Conservation (phyloP, 2,888 invertebrate genomes). For the Disparrhopalites patrizii region DNA sequence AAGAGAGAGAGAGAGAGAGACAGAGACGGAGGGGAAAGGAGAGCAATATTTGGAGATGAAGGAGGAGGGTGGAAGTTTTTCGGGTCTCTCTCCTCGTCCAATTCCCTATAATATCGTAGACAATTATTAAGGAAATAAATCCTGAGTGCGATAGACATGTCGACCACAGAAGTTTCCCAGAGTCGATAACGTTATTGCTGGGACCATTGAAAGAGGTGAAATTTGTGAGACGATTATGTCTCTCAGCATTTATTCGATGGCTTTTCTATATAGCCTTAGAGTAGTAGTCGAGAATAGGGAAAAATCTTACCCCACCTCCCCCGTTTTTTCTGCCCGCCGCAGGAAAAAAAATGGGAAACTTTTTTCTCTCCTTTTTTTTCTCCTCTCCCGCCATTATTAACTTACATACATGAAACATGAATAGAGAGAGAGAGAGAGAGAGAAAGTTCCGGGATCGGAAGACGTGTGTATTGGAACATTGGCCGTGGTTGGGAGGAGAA, state of each 20-base stretch:
- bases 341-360: too few relatives aligned
- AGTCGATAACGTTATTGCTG: conserved; percentile 25
- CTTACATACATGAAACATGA: neutral
- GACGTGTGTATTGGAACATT: too few relatives aligned
- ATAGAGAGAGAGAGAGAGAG: conserved; percentile 6
- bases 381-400: neutral
- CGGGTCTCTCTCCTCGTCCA: conserved; percentile 3
- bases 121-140: conserved; percentile 38
- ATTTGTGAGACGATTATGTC: conserved; percentile 36
- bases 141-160: conserved; percentile 33
- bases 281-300: too few relatives aligned
- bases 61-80: neutral
- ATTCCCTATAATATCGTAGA: conserved; percentile 22
- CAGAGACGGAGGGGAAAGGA: too few relatives aligned
- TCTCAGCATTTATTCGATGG: too few relatives aligned
- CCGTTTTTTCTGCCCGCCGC: neutral
- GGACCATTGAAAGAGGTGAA: conserved; percentile 30
- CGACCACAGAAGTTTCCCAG: conserved; percentile 42
- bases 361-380: neutral
- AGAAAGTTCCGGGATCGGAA: too few relatives aligned
- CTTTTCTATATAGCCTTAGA: too few relatives aligned
- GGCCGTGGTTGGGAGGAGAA: too few relatives aligned
- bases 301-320: neutral
- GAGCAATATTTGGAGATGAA: too few relatives aligned
- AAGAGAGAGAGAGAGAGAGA: neutral